Evolutionary conservation across 2,113 vertebrate genomes (phyloP), one percentile per base, ranked within the genome.

Genomic region (Atrichornis clamosus): DNA sequence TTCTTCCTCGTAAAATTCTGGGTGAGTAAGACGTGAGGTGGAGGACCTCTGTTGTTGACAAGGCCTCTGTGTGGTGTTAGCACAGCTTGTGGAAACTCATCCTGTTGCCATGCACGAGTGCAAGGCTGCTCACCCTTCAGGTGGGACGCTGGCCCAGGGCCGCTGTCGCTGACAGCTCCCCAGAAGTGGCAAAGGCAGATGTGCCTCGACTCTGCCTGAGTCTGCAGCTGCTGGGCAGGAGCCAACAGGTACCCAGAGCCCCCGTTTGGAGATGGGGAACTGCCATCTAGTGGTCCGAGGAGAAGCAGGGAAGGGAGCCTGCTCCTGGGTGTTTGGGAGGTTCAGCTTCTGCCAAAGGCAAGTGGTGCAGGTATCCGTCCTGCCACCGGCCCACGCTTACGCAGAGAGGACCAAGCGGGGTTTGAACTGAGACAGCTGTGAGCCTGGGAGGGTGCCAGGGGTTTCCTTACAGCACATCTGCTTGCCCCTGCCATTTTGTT

Each of bases 1-100:
- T 99, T 99, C 98, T 99, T 99, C 98, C 99, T 99, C 15, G 99
- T 99, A 82, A 99, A 99, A 94, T 99, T 99, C 97, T 99, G 99
- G 99, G 99, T 99, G 97, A 99, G 99, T 98, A 93, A 87, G 74
- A 75, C 2, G 2, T 26, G 44, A 17, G 4, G 3, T 23, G 56
- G 68, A 68, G 72, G 47, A 39, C 16, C 41, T 53, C 46, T 65
- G 26, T 26, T 21, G 23, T 47, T 2, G 0, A 11, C 59, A 39
- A 72, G 49, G 73, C 42, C 41, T 26, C 15, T 17, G 52, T 41
- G 52, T 11, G 6, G 9, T 3, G 65, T 35, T 35, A 47, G 65
- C 30, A n/a, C 7, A 32, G 60, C 49, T 55, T 11, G 19, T 49
- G 65, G 62, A 56, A 33, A 19, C 41, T 9, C 65, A 53, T 65